Evolutionary conservation across 2,888 invertebrate genomes (phyloP), one percentile per base, ranked within the genome.

Genomic region (Synergus itoensis): DNA sequence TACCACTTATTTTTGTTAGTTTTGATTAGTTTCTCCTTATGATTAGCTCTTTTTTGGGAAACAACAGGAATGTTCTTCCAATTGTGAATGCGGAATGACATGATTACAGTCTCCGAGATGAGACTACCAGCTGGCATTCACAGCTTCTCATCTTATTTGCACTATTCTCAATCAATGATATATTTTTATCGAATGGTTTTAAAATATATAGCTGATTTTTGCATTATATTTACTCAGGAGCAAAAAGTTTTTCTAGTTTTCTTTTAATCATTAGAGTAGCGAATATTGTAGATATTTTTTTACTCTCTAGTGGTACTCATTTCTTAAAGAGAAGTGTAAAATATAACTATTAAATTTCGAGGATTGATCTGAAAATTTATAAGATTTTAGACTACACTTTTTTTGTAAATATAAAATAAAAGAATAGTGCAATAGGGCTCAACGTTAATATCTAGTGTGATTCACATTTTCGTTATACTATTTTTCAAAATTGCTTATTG

Each of bases 51-150:
- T 77, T 78, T 83, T 85, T 86, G 82, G 83, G 78, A 82, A 78
- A 88, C 45, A 87, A 89, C 86, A 86, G 90, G 90, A 92, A 92
- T 92, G 92, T 92, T 92, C 88, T 92, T 92, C 92, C 92, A 92
- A 92, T 92, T 92, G 92, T 92, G 91, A 91, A 92, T 92, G 92
- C 88, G 90, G 91, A 91, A 91, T 91, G 91, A 88, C 84, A 82
- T 81, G 67, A 67, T 67, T 53, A 64, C 36, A 53, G 73, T 53
- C 73, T 53, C 40, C 28, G 12, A 53, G 36, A 73, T 36, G 73
- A 73, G 45, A 62, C 62, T 40, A 57, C 57, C 43, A 45, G 3
- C 28, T 28, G 76, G 62, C 76, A 76, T 76, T 76, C 60, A 76
- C 73, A 73, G 73, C 73, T 73, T 48, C 28, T 69, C 8, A 28